Evolutionary conservation across 2,888 invertebrate species (phyloP).

Genomic region (Polyommatus icarus): DNA sequence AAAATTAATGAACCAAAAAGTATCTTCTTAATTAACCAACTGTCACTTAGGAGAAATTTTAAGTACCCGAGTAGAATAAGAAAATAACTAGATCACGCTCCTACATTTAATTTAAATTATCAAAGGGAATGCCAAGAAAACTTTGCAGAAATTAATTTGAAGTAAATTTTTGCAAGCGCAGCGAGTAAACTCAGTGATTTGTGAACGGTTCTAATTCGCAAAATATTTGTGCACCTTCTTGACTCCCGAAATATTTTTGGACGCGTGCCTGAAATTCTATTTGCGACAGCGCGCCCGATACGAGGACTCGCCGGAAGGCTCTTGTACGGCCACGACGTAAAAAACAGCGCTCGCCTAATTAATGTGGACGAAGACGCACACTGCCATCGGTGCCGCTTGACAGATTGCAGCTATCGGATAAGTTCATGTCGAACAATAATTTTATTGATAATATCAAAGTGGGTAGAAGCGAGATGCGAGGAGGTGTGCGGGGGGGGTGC

Average conservation of each 20-base stretch:
- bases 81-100: neutral
- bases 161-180: slow-evolving; percentile 26
- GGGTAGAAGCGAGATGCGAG: slow-evolving; percentile 73
- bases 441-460: slow-evolving; percentile 79
- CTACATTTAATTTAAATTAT: slow-evolving; percentile 15
- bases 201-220: slow-evolving; percentile 42
- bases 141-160: slow-evolving; percentile 18
- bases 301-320: slow-evolving; percentile 34
- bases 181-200: slow-evolving; percentile 39
- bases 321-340: slow-evolving; percentile 31
- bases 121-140: slow-evolving; percentile 24
- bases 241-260: slow-evolving; percentile 50
- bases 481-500: slow-evolving; percentile 53
- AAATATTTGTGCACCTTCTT: slow-evolving; percentile 46
- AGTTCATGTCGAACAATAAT: slow-evolving; percentile 72
- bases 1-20: neutral
- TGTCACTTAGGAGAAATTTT: neutral
- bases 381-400: slow-evolving; percentile 43
- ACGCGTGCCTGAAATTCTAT: slow-evolving; percentile 48
- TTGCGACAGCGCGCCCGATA: slow-evolving; percentile 38
- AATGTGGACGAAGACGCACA: neutral
- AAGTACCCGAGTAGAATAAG: neutral
- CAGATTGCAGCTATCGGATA: slow-evolving; percentile 58
- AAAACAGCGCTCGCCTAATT: neutral
- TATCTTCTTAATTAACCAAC: neutral